Evolutionary conservation across 2,888 invertebrate species (phyloP).

Genomic region (Drosophila kanekoi): DNA sequence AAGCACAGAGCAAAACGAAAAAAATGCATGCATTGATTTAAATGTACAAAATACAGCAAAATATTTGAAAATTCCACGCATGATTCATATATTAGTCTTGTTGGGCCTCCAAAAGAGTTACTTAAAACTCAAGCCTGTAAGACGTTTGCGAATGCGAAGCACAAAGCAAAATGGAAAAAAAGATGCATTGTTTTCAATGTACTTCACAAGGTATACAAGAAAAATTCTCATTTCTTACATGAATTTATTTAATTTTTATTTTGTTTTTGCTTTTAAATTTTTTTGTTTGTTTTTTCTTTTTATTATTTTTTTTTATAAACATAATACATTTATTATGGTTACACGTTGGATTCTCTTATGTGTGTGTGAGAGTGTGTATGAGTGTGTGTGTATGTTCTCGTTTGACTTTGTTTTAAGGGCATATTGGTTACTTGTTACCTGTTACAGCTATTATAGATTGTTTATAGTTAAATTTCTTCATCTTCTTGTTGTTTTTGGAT

Average conservation of each 20-base stretch:
- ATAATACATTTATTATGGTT: constrained; percentile 82
- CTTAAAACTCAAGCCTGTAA: no score
- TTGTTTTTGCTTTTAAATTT: constrained; percentile 72
- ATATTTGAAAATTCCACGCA: no score
- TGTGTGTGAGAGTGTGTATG: constrained; percentile 42
- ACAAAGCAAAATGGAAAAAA: no score
- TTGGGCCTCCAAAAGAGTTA: no score
- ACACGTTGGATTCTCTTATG: constrained; percentile 60
- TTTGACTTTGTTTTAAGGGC: constrained; percentile 76
- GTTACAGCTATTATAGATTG: constrained; percentile 51
- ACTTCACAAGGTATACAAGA: background rate
- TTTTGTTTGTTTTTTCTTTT: constrained; percentile 58
- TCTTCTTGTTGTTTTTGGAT: constrained; percentile 42
- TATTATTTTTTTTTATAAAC: constrained; percentile 69
- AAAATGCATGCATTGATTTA: background rate
- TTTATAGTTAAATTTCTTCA: constrained; percentile 22
- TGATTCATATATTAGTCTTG: no score
- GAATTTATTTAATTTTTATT: constrained; percentile 81
- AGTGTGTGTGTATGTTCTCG: background rate
- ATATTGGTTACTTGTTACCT: constrained; percentile 63
- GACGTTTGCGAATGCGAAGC: no score
- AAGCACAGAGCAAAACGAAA: background rate
- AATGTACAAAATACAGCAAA: no score
- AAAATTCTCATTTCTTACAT: constrained; percentile 53
- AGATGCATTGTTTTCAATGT: background rate